phyloP scores from a whole-genome alignment of 1,140 invertebrate genomes.

The Drosophila funebris region DNA sequence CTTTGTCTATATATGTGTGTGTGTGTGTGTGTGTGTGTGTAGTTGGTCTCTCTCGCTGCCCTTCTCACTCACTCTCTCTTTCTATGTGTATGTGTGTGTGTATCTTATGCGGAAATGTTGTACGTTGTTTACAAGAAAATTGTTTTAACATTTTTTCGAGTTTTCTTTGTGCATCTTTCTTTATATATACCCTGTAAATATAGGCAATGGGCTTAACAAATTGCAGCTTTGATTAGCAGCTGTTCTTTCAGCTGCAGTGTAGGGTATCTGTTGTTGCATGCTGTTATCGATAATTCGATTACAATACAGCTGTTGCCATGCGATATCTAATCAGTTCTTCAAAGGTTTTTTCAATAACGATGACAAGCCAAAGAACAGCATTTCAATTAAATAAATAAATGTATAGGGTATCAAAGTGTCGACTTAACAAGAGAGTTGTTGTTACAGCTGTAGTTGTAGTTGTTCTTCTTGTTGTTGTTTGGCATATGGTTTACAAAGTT shows the following conservation, averaged over 20 bases:
- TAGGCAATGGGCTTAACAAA: neutral
- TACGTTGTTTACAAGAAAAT: slow-evolving; percentile 55
- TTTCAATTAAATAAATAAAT: neutral
- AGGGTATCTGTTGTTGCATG: neutral
- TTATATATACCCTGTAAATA: neutral
- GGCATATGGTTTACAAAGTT: slow-evolving; percentile 10
- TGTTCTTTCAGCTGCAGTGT: neutral
- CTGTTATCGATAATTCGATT: slow-evolving; percentile 1
- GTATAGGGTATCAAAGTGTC: slow-evolving; percentile 3
- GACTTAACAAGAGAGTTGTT: neutral
- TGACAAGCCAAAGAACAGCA: neutral
- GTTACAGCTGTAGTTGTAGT: neutral
- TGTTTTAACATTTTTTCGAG: slow-evolving; percentile 47
- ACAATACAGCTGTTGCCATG: neutral
- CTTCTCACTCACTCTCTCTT: neutral
- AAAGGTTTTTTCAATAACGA: neutral
- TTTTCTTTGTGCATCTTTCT: slow-evolving; percentile 23
- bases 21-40: slow-evolving; percentile 7
- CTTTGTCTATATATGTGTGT: neutral
- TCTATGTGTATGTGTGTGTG: neutral
- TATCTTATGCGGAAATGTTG: slow-evolving; percentile 54
- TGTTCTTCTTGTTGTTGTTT: slow-evolving; percentile 3
- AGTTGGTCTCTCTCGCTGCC: neutral
- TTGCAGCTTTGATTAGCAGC: neutral
- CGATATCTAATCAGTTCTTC: neutral